phyloP scores from a whole-genome alignment of 2,113 vertebrate genomes.

The Salminus brasiliensis region DNA sequence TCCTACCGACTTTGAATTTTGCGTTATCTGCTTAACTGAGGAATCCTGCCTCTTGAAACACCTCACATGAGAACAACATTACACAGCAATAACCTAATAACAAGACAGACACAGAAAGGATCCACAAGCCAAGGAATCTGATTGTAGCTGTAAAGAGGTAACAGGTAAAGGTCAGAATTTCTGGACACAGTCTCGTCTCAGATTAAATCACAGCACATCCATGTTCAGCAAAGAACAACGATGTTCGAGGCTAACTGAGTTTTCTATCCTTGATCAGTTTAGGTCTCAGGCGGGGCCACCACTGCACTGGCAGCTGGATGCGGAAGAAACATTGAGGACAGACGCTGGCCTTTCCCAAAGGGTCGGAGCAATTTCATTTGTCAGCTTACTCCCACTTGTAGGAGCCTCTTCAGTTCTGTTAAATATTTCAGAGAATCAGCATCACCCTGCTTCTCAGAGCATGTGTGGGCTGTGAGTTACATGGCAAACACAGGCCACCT shows the following conservation, averaged over 20 bases:
- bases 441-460: neutral
- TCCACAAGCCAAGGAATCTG: neutral
- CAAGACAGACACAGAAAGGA: neutral
- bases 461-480: neutral
- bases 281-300: neutral
- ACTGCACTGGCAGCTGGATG: neutral
- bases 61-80: neutral
- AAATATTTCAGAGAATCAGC: conserved; percentile 15
- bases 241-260: neutral
- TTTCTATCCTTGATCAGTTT: neutral
- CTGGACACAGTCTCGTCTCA: neutral
- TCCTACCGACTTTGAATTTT: too few species aligned
- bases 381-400: neutral
- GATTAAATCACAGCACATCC: neutral
- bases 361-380: neutral
- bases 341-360: neutral
- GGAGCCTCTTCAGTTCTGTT: neutral
- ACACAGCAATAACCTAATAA: neutral
- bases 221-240: neutral
- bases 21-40: too few species aligned
- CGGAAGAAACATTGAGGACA: neutral
- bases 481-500: neutral
- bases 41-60: neutral
- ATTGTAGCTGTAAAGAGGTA: neutral
- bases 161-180: neutral